These are phyloP conservation scores for Eristalinus aeneus DNA, from an alignment of 2,888 invertebrate species.

Conservation along the genomic window DNA sequence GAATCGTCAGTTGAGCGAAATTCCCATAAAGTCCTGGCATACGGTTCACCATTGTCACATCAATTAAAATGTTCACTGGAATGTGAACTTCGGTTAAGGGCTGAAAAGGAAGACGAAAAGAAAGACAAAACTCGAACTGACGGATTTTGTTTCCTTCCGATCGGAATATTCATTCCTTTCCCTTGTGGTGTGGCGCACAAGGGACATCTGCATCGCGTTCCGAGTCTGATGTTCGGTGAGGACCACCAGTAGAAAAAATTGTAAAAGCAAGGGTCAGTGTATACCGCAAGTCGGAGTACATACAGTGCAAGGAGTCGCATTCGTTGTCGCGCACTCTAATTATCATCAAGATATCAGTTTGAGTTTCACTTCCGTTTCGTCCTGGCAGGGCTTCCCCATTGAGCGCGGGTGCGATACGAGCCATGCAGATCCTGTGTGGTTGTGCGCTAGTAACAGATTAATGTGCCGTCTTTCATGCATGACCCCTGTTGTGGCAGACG, in stretches of 20 bases:
- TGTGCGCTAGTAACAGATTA: constrained; percentile 39
- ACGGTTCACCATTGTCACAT: constrained; percentile 68
- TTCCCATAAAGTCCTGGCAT: constrained; percentile 63
- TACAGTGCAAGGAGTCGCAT: constrained; percentile 1
- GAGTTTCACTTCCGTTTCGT: constrained; percentile 62
- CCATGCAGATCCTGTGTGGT: constrained; percentile 17
- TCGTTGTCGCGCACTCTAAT: constrained; percentile 64
- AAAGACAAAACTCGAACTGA: constrained; percentile 3
- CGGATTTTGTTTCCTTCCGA: constrained; percentile 63
- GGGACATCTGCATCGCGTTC: constrained; percentile 55
- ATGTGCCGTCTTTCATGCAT: constrained; percentile 37
- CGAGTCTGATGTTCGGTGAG: neutral
- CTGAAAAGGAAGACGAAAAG: constrained; percentile 6
- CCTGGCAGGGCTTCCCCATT: constrained; percentile 35
- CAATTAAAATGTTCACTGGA: constrained; percentile 70
- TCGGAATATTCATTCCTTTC: constrained; percentile 60
- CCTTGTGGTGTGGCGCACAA: constrained; percentile 45
- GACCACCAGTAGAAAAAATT: constrained; percentile 25
- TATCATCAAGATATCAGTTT: constrained; percentile 67
- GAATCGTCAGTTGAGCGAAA: constrained; percentile 54
- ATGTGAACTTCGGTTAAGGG: constrained; percentile 57
- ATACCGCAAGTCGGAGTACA: constrained; percentile 12
- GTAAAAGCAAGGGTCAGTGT: constrained; percentile 26
- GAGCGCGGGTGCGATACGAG: constrained; percentile 29
- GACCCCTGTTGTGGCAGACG: constrained; percentile 16